These are phyloP conservation scores for Hedya salicella DNA, from an alignment of 2,888 invertebrate species.

Conservation along the genomic window DNA sequence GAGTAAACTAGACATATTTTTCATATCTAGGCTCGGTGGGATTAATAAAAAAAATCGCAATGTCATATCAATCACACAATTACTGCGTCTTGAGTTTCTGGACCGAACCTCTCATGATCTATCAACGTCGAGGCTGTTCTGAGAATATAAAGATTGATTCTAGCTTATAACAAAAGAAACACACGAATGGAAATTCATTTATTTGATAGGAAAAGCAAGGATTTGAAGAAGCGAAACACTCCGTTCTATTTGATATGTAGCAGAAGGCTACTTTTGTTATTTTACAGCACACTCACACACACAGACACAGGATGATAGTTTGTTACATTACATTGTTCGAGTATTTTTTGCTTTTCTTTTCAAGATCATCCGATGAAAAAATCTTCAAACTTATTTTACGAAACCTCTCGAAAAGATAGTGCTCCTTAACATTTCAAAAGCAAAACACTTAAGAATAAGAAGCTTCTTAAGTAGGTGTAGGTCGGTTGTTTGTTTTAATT, in stretches of 20 bases:
- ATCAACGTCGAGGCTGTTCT: slow-evolving; percentile 57
- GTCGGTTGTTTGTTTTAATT: slow-evolving; percentile 36
- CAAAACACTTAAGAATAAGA: slow-evolving; percentile 29
- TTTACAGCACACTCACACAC: neutral
- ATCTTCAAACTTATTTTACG: slow-evolving; percentile 6
- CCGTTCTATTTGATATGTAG: too few relatives aligned
- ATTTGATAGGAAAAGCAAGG: neutral
- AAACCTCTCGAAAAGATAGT: neutral
- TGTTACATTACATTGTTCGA: too few relatives aligned
- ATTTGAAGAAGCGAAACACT: too few relatives aligned
- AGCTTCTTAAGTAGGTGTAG: slow-evolving; percentile 30
- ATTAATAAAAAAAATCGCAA: neutral
- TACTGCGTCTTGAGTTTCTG: slow-evolving; percentile 17
- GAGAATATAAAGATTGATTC: slow-evolving; percentile 58
- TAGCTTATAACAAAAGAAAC: slow-evolving; percentile 33
- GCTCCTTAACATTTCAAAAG: slow-evolving; percentile 9
- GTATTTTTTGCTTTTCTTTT: too few relatives aligned
- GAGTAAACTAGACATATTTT: too few relatives aligned
- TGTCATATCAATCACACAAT: slow-evolving; percentile 40
- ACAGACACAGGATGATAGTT: too few relatives aligned
- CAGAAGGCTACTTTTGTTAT: too few relatives aligned
- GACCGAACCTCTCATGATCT: slow-evolving; percentile 53
- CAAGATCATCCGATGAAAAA: neutral
- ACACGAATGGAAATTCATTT: neutral
- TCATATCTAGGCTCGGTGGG: too few relatives aligned